A percentile compares a stretch with the other conserved stretches of the same genome.
Conservation (phyloP, 2,113 vertebrate genomes). For the Rhinogobius similis region DNA sequence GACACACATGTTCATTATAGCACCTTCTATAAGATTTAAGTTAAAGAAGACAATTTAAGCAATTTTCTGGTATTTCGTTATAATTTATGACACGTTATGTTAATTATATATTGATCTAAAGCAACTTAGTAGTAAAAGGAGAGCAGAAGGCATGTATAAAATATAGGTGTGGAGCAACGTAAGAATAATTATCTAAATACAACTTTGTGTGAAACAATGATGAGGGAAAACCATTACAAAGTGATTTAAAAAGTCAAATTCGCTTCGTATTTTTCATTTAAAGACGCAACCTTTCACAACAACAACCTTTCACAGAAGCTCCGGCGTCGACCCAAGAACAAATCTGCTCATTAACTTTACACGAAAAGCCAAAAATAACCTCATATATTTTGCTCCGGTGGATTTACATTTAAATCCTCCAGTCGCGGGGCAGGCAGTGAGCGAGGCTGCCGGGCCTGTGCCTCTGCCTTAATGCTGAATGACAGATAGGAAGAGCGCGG, state of each 20-base stretch:
- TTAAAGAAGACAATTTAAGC: too few species aligned
- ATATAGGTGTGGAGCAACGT: too few species aligned
- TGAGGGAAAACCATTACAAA: neutral
- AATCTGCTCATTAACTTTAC: constrained; percentile 21
- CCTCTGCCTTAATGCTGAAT: constrained; percentile 61
- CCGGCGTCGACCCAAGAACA: neutral
- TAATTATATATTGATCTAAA: neutral
- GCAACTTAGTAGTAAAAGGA: neutral
- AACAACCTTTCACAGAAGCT: neutral
- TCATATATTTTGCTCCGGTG: constrained; percentile 28
- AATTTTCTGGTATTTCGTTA: neutral
- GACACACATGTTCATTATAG: too few species aligned
- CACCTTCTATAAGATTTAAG: too few species aligned
- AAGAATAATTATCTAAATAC: too few species aligned
- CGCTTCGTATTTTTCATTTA: neutral
- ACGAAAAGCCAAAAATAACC: constrained; percentile 22
- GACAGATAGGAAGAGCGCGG: constrained; percentile 58
- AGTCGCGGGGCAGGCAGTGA: constrained; percentile 14
- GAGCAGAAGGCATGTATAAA: too few species aligned
- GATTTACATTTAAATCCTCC: constrained; percentile 27
- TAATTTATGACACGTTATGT: neutral
- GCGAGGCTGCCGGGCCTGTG: constrained; percentile 17
- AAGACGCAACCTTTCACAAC: neutral
- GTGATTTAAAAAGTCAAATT: neutral
- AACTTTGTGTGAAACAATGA: neutral